A percentile compares a stretch with the other conserved stretches of the same genome.
Evolutionary conservation across 2,888 invertebrate genomes (phyloP).

Genomic region (Cheilosia scutellata): DNA sequence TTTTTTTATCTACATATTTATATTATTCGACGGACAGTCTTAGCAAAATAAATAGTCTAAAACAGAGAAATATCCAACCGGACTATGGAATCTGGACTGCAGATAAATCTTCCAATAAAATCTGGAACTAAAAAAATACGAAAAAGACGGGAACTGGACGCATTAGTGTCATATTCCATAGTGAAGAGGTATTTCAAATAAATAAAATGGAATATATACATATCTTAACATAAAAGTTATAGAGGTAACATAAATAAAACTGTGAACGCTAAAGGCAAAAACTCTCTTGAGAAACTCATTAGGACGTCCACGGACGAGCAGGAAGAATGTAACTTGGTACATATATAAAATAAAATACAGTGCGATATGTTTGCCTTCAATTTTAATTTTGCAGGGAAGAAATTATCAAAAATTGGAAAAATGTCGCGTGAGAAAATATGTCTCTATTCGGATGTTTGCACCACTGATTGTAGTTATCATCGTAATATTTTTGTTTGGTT

Average conservation of each 20-base stretch:
- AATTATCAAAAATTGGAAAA: slow-evolving; percentile 79
- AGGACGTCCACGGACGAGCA: slow-evolving; percentile 87
- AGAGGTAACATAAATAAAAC: slow-evolving; percentile 79
- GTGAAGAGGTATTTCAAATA: slow-evolving; percentile 80
- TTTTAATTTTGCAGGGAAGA: slow-evolving; percentile 77
- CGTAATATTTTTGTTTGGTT: slow-evolving; percentile 80
- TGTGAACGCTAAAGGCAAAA: slow-evolving; percentile 82
- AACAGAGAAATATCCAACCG: slow-evolving; percentile 15
- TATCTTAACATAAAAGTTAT: slow-evolving; percentile 76
- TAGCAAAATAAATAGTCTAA: slow-evolving; percentile 9
- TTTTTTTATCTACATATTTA: slow-evolving; percentile 2
- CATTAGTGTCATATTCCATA: slow-evolving; percentile 86
- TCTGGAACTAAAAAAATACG: slow-evolving; percentile 89
- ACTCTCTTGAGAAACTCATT: slow-evolving; percentile 87
- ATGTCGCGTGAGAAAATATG: slow-evolving; percentile 80
- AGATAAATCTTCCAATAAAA: slow-evolving; percentile 87
- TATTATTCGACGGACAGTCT: background rate
- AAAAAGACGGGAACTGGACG: slow-evolving; percentile 90
- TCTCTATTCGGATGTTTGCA: slow-evolving; percentile 81
- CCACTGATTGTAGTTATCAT: slow-evolving; percentile 81
- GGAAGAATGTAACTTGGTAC: slow-evolving; percentile 85
- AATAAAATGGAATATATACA: background rate
- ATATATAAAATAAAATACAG: slow-evolving; percentile 60
- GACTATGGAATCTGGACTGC: slow-evolving; percentile 87
- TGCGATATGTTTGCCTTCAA: slow-evolving; percentile 35